These are phyloP conservation scores for Sorex maritimensis DNA, from an alignment of 2,797 vertebrate genomes.

Conservation along the genomic window DNA sequence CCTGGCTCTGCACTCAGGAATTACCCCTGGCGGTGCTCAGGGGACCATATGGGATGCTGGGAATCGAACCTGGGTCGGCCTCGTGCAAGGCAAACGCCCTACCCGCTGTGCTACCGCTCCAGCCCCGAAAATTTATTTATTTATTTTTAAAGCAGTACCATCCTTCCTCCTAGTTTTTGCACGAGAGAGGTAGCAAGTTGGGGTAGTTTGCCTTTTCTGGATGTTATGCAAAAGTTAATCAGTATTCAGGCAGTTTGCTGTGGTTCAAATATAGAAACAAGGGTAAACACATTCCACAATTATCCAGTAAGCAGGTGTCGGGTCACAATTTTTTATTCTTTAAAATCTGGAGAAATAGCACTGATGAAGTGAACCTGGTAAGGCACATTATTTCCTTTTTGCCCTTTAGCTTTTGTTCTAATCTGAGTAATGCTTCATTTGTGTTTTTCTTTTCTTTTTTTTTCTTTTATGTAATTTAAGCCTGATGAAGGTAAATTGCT, in stretches of 20 bases:
- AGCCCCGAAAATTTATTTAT: neutral
- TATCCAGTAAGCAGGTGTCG: slow-evolving; percentile 9
- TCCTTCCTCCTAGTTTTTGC: neutral
- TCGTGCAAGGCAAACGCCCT: too few relatives aligned
- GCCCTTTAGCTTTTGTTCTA: slow-evolving; percentile 24
- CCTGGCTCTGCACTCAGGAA: too few relatives aligned
- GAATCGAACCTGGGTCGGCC: too few relatives aligned
- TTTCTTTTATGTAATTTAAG: slow-evolving; percentile 16
- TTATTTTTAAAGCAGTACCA: neutral
- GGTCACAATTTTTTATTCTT: slow-evolving; percentile 23
- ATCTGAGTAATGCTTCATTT: slow-evolving; percentile 20
- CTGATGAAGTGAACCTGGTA: neutral
- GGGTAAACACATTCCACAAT: neutral
- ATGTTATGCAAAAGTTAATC: neutral
- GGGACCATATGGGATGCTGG: too few relatives aligned
- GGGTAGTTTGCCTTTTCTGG: neutral
- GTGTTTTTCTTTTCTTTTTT: neutral
- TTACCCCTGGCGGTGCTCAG: too few relatives aligned
- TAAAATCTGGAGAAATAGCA: slow-evolving; percentile 11
- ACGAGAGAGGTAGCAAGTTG: neutral
- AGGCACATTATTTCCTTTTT: slow-evolving; percentile 44
- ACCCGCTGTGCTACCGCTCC: too few relatives aligned
- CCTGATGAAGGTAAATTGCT: slow-evolving; percentile 17
- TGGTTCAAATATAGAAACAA: neutral
- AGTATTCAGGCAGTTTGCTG: neutral